Conservation (phyloP, 2,888 invertebrate species). For the Siphlonurus alternatus region DNA sequence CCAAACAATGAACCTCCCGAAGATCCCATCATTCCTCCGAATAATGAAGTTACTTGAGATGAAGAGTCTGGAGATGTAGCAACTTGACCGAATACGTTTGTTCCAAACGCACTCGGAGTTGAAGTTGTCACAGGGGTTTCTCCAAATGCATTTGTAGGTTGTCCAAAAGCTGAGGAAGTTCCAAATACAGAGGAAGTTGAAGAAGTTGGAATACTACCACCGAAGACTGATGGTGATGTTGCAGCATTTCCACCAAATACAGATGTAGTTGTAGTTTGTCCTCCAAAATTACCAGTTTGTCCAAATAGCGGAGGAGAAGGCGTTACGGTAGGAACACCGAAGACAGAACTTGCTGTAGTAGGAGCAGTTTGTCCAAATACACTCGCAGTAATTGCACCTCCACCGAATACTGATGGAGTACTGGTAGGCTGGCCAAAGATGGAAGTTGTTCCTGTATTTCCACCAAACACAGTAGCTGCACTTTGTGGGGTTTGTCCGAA, state of each 20-base stretch:
- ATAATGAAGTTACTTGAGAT: background rate
- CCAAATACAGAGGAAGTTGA: background rate
- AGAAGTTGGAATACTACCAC: background rate
- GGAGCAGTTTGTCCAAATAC: background rate
- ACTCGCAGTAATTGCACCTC: too few species aligned
- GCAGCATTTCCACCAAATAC: background rate
- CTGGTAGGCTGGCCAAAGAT: background rate
- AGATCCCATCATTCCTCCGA: background rate
- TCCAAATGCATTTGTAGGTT: background rate
- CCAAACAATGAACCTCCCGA: background rate
- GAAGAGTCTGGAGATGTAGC: background rate
- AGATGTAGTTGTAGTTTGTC: background rate
- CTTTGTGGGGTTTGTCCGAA: background rate
- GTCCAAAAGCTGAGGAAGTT: background rate
- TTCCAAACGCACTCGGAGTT: background rate
- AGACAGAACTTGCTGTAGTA: background rate
- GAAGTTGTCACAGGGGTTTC: background rate
- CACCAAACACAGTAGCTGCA: too few species aligned
- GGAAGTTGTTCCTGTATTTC: background rate
- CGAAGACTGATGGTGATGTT: background rate
- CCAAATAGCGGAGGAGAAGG: too few species aligned
- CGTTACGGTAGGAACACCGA: background rate
- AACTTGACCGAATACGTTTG: background rate
- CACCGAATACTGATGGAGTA: background rate
- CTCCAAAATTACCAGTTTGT: too few species aligned